Base-by-base conservation (phyloP, 2,113 vertebrate genomes). In the Nothocercus julius region DNA sequence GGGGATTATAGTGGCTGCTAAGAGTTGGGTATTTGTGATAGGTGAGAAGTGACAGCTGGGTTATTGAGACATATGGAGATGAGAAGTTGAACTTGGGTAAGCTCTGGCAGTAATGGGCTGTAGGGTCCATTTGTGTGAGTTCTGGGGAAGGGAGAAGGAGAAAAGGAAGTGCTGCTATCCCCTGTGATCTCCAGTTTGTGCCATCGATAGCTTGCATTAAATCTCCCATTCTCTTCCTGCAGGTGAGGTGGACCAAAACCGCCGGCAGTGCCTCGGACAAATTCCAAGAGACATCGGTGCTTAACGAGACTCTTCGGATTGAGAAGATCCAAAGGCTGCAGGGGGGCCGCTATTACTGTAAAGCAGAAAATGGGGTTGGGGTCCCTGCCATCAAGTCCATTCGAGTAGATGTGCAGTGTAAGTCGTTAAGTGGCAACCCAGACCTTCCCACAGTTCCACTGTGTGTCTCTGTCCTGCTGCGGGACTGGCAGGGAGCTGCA, bases 361-460 rank as follows among this genome's bases (percentile, higher is more conserved):
- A 99, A 98, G 99, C 99, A 11, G 99, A 99, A 98, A 99, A 99
- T 91, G 99, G 99, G 97, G 98, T 99, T 97, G 99, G 99, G 97
- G 99, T 99, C 97, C 99, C 99, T 96, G 99, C 99, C 98, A 99
- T 99, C 99, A 99, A 99, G 98, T 99, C 99, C 98, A 99, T 99
- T 98, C 99, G 99, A 89, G 99, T 99, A 99, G 99, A 99, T 97
- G 99, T 99, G 98, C 99, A 99, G 98, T 99, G 99, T 99, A 99
- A 99, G 99, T 99, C 70, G 1, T 81, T 98, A 96, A 82, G 83
- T 1, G 96, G 97, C 96, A 96, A 74, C 93, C 95, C 96, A 94
- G 89, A 89, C 82, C 84, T 95, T 97, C 97, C 97, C 97, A 97
- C 96, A 97, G 97, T 97, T 98, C 95, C 97, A 97, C 87, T 94